A percentile compares a stretch with the other conserved stretches of the same genome.
These are phyloP conservation scores for Halichoerus grypus DNA, from an alignment of 2,113 vertebrate species.

Conservation along the genomic window DNA sequence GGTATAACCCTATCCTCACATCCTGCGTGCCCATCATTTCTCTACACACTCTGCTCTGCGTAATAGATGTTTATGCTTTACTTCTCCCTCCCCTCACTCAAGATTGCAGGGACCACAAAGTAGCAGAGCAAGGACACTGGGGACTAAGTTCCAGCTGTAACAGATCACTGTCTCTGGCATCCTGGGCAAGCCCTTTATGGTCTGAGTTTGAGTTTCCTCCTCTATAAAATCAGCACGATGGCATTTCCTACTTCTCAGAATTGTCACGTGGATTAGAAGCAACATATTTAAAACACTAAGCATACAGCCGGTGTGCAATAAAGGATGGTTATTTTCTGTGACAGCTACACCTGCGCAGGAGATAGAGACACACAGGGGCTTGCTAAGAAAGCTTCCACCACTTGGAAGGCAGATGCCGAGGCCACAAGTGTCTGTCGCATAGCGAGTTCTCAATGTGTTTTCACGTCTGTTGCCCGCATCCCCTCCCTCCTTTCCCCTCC, in stretches of 20 bases:
- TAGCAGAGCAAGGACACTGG: accelerated
- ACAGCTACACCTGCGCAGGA: neutral
- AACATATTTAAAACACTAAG: slow-evolving; percentile 35
- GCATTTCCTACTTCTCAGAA: neutral
- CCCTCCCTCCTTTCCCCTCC: accelerated
- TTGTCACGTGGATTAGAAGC: neutral
- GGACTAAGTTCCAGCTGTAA: neutral
- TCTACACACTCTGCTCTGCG: accelerated
- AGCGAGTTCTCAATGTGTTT: accelerated
- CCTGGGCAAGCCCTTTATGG: neutral
- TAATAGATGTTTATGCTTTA: accelerated
- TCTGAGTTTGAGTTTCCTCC: neutral
- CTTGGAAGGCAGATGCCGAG: neutral
- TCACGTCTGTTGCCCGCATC: neutral
- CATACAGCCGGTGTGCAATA: neutral
- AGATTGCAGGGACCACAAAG: neutral
- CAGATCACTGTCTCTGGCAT: neutral
- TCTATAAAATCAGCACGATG: neutral
- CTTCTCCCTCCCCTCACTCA: neutral
- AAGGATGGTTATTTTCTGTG: slow-evolving; percentile 10
- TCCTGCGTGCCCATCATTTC: no score
- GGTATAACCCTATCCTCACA: no score
- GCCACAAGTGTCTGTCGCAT: neutral
- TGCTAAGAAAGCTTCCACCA: neutral
- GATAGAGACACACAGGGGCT: neutral